phyloP scores from a whole-genome alignment of 1,140 invertebrate genomes.

The Lanistes nyassanus region DNA sequence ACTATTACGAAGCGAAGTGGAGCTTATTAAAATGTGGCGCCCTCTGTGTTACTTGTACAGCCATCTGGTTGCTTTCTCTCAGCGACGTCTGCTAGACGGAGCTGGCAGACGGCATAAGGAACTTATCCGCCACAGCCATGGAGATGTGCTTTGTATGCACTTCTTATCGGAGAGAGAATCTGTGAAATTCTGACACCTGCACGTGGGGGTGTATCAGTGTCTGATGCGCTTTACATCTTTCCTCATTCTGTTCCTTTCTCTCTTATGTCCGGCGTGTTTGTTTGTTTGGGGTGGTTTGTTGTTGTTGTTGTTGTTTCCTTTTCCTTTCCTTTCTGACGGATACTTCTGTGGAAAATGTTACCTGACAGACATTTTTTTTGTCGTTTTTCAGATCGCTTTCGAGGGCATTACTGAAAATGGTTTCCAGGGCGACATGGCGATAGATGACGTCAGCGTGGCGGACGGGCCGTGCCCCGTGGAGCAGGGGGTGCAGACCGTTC shows the following conservation, averaged over 20 bases:
- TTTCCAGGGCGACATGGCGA: conserved; percentile 76
- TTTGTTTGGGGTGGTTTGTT: neutral
- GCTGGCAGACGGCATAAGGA: neutral
- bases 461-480: conserved; percentile 35
- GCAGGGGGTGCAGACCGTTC: conserved; percentile 22
- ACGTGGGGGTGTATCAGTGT: neutral
- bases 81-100: neutral
- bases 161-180: neutral
- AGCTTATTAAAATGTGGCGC: too few species aligned
- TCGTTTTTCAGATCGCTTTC: conserved; percentile 72
- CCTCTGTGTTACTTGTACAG: neutral
- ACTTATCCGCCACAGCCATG: neutral
- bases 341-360: neutral
- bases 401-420: conserved; percentile 75
- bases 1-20: too few species aligned
- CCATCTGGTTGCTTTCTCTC: neutral
- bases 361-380: neutral
- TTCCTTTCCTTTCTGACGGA: neutral
- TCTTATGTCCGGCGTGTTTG: too few species aligned
- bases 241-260: too few species aligned
- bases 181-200: neutral
- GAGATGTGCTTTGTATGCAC: neutral
- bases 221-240: too few species aligned
- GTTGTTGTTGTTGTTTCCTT: neutral
- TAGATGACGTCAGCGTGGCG: conserved; percentile 77